A percentile compares a stretch with the other conserved stretches of the same genome.
These are phyloP conservation scores for Rhinopomastus cyanomelas DNA, from an alignment of 2,113 vertebrate genomes.

Conservation along the genomic window DNA sequence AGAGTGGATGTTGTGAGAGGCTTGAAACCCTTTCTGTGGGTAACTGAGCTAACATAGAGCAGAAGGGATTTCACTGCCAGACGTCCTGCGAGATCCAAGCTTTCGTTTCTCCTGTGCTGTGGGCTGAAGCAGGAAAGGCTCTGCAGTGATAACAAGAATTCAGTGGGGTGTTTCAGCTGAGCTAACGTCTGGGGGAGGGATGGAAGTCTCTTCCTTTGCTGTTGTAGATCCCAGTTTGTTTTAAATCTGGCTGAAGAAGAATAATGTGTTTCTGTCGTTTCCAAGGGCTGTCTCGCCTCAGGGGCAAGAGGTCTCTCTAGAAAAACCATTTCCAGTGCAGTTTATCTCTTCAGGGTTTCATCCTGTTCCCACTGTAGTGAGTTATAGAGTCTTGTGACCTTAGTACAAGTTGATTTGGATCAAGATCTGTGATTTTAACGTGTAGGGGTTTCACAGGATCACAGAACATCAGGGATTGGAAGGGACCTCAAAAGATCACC, in stretches of 20 bases:
- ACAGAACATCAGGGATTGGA: no score
- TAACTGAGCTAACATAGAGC: background rate
- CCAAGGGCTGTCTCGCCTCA: background rate
- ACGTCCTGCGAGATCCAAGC: background rate
- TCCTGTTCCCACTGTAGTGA: background rate
- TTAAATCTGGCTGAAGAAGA: conserved; percentile 25
- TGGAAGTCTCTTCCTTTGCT: background rate
- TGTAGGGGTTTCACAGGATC: no score
- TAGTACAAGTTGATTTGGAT: background rate
- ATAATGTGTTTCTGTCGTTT: conserved; percentile 44
- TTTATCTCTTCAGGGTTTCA: background rate
- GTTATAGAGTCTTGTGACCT: background rate
- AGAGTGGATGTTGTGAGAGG: background rate
- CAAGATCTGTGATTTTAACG: background rate
- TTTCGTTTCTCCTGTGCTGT: background rate
- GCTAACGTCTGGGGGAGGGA: background rate
- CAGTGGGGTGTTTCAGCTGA: background rate
- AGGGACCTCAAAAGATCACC: no score
- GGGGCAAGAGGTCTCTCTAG: background rate
- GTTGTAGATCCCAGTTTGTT: background rate
- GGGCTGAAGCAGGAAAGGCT: background rate
- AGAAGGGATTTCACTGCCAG: background rate
- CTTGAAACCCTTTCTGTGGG: background rate
- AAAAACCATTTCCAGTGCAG: background rate
- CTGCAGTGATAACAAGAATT: background rate